Evolutionary conservation across 1,140 invertebrate species (phyloP).

Genomic region (Vanessa tameamea): DNA sequence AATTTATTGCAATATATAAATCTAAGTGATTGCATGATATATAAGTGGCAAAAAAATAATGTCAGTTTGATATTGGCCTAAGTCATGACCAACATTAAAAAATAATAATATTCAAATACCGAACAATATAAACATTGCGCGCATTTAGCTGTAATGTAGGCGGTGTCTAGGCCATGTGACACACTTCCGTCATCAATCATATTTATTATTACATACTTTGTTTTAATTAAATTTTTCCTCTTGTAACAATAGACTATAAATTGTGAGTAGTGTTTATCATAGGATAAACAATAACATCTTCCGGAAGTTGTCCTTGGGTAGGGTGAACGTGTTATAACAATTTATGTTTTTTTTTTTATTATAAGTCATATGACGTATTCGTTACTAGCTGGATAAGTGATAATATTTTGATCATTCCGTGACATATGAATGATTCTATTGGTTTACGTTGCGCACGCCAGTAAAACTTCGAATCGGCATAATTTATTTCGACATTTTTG

Average conservation of each 20-base stretch:
- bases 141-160: neutral
- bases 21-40: too few species aligned
- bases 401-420: too few species aligned
- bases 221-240: conserved; percentile 8
- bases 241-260: conserved; percentile 1
- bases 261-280: neutral
- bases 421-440: too few species aligned
- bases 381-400: too few species aligned
- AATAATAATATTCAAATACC: neutral
- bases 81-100: neutral
- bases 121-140: neutral
- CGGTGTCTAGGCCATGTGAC: neutral
- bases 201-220: neutral
- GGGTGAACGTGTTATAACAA: neutral
- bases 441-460: too few species aligned
- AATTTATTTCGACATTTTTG: too few species aligned
- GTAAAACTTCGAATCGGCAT: too few species aligned
- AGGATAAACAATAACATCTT: conserved; percentile 8
- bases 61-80: too few species aligned
- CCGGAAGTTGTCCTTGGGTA: neutral
- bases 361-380: too few species aligned
- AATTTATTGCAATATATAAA: too few species aligned
- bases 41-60: too few species aligned
- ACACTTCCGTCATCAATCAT: conserved; percentile 7
- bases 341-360: neutral